A percentile compares a stretch with the other conserved stretches of the same genome.
Evolutionary conservation across 2,797 vertebrate species (phyloP).

Genomic region (Leuciscus waleckii): DNA sequence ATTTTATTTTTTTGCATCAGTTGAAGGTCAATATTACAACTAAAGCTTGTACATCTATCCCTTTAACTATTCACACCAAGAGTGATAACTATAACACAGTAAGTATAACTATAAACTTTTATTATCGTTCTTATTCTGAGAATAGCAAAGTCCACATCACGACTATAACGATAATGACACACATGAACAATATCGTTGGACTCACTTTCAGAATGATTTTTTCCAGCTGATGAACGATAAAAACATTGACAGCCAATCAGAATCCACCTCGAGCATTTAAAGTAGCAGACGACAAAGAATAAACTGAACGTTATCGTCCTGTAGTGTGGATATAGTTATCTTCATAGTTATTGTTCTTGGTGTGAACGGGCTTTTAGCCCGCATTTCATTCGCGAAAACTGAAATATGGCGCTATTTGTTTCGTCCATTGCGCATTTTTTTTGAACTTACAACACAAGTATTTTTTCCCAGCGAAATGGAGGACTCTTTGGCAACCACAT

Average conservation of each 20-base stretch:
- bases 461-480: conserved; percentile 92
- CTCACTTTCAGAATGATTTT: background rate
- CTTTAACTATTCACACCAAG: background rate
- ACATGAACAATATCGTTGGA: background rate
- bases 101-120: background rate
- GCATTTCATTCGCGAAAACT: fast-evolving
- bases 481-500: conserved; percentile 97
- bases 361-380: background rate
- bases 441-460: conserved; percentile 67
- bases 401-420: conserved; percentile 6
- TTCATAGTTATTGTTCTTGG: conserved; percentile 9
- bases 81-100: too few relatives aligned
- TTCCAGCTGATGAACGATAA: background rate
- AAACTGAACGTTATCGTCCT: background rate
- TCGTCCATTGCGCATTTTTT: conserved; percentile 1
- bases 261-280: background rate
- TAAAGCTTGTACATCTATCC: background rate
- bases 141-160: background rate
- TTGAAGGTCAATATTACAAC: background rate
- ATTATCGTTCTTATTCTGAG: background rate
- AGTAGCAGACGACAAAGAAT: background rate
- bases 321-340: background rate
- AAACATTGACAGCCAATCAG: conserved; percentile 3
- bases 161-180: background rate
- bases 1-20: conserved; percentile 63